Base-by-base conservation (phyloP, 2,888 invertebrate genomes). In the Cosmopolites sordidus region DNA sequence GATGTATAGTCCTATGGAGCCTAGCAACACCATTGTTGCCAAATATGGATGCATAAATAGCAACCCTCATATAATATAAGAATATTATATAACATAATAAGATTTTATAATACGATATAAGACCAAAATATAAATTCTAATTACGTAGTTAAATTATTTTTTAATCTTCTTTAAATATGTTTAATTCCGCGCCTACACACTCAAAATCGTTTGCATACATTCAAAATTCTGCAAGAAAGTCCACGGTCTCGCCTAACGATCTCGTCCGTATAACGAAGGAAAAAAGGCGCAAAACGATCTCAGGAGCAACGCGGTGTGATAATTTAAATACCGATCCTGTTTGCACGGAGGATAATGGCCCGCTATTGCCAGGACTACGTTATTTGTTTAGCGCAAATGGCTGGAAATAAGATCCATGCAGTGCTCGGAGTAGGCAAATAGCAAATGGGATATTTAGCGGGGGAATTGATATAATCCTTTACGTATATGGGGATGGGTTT, bases 251-350 rank as follows among this genome's bases (percentile, higher is more conserved):
- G 33, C n/a, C 33, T 33, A 33, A 33, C 41, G 16, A 41, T 16
- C 43, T 43, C 43, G 41, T 53, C 37, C 29, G n/a, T 53, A 43
- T 53, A 54, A 54, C 45, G 49, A 54, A 40, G 39, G 33, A 44
- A 54, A 54, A 51, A 55, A 42, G 39, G 38, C 29, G 33, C 38
- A 48, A 47, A 43, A 41, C 43, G 47, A 55, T 17, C 39, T 37
- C 48, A 46, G 51, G 38, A 50, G 57, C 57, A 58, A 51, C 52
- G 56, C 51, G 56, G 52, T 58, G 62, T 60, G 58, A 60, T 62
- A 60, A 62, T 62, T 62, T 62, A 62, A 62, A 62, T 61, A 60
- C 59, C 61, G 58, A 58, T 58, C 55, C 55, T 56, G 58, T 58
- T 61, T 61, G 58, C 58, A 57, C 52, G 56, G 54, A 58, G 58